Conservation (phyloP, 2,113 vertebrate species). For the Ciconia maguari region DNA sequence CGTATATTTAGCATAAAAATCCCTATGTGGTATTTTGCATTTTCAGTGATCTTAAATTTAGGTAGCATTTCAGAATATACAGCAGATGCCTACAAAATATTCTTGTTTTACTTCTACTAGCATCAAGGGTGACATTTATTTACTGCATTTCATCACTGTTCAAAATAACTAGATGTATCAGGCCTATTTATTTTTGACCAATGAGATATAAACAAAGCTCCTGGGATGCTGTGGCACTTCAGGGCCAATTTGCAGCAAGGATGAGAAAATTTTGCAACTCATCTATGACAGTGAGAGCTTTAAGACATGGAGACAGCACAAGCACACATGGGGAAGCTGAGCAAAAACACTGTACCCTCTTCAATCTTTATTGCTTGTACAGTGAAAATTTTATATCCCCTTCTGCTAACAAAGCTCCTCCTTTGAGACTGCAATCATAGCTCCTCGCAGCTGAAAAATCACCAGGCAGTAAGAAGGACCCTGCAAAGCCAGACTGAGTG, state of each 20-base stretch:
- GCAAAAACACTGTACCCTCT: neutral
- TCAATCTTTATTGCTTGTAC: neutral
- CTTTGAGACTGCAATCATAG: neutral
- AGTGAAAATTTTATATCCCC: constrained; percentile 11
- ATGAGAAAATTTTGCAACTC: constrained; percentile 46
- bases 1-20: constrained; percentile 23
- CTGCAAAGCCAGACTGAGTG: neutral
- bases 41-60: constrained; percentile 28
- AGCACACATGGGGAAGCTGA: neutral
- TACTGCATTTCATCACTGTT: constrained; percentile 48
- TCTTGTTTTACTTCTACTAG: neutral
- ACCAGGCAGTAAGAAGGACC: neutral
- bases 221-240: constrained; percentile 56
- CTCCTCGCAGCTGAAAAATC: neutral
- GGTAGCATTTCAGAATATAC: neutral
- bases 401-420: neutral
- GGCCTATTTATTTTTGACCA: constrained; percentile 57
- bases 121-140: constrained; percentile 64
- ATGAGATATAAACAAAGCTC: constrained; percentile 45
- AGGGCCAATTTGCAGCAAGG: constrained; percentile 54
- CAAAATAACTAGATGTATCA: constrained; percentile 43
- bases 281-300: neutral
- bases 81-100: constrained; percentile 39
- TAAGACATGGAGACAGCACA: neutral
- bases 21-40: neutral